A percentile compares a stretch with the other conserved stretches of the same genome.
Evolutionary conservation across 2,797 vertebrate genomes (phyloP).

Genomic region (Platyrinchus mystaceus): DNA sequence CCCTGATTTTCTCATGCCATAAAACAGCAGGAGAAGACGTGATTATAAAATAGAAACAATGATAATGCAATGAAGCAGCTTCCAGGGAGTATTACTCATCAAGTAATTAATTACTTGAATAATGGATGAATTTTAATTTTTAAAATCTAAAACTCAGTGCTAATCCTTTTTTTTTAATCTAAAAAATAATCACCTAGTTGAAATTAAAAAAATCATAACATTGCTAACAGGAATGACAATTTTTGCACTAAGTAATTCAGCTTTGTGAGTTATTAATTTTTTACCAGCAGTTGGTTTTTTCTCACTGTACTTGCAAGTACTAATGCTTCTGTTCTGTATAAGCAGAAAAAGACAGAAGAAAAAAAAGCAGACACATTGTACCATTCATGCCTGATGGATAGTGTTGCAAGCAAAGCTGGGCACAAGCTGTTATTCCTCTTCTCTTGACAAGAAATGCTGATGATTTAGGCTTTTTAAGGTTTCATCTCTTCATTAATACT

Average conservation of each 20-base stretch:
- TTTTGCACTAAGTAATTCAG: not conserved
- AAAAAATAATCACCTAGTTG: not conserved
- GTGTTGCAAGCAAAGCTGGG: not conserved
- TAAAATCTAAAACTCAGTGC: not conserved
- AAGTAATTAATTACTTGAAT: not conserved
- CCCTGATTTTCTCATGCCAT: not conserved
- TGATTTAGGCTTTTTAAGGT: rapidly evolving
- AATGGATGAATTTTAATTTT: not conserved
- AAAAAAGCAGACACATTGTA: not conserved
- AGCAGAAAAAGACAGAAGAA: not conserved
- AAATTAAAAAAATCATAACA: not conserved
- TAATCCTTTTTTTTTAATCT: not conserved
- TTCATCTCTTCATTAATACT: not conserved
- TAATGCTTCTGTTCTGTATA: not conserved
- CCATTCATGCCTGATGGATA: not conserved
- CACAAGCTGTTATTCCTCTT: not conserved
- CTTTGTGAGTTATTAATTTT: not conserved
- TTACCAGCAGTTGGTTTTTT: not conserved
- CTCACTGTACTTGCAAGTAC: not conserved
- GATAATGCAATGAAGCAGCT: not conserved
- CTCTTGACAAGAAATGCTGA: not conserved
- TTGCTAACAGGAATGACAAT: not conserved
- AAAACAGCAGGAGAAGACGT: not conserved
- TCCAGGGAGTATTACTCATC: not conserved
- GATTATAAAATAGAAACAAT: not conserved